Conservation (phyloP, 64 coral and sea anemone species). For the Montipora efflorescens region DNA sequence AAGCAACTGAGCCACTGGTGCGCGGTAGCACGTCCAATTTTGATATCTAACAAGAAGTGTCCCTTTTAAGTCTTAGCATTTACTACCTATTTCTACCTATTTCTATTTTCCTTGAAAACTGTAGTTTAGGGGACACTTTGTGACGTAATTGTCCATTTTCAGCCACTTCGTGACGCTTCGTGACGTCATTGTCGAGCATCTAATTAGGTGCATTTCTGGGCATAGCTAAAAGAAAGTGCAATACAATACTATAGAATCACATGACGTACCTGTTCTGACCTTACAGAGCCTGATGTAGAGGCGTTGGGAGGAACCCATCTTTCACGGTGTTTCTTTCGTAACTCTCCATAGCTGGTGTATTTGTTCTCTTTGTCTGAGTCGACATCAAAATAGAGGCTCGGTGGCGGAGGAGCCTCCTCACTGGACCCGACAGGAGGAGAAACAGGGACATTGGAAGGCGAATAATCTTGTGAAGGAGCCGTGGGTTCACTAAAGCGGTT, state of each 20-base stretch:
- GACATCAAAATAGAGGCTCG: slow-evolving; percentile 35
- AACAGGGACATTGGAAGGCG: not conserved
- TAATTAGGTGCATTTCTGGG: no score
- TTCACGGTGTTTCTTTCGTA: slow-evolving; percentile 51
- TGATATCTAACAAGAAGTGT: no score
- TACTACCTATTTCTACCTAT: no score
- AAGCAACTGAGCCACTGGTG: no score
- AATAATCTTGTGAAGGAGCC: not conserved
- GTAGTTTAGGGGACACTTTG: no score
- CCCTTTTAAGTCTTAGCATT: no score
- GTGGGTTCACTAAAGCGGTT: not conserved
- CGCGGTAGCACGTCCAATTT: no score
- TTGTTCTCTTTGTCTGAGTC: slow-evolving; percentile 36
- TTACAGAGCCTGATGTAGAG: not conserved
- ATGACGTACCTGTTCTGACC: slow-evolving; percentile 10
- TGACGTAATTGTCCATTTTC: no score
- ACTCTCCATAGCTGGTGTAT: not conserved
- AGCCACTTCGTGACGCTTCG: no score
- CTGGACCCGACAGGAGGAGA: not conserved
- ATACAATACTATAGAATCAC: not conserved
- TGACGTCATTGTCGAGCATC: no score
- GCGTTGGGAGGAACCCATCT: not conserved
- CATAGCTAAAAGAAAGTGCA: no score
- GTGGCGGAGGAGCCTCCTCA: not conserved
- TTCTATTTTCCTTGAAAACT: no score